Percentiles rank a stretch among this genome's conserved stretches.
phyloP scores from a whole-genome alignment of 2,888 invertebrate genomes.

The Drosophila lutescens region DNA sequence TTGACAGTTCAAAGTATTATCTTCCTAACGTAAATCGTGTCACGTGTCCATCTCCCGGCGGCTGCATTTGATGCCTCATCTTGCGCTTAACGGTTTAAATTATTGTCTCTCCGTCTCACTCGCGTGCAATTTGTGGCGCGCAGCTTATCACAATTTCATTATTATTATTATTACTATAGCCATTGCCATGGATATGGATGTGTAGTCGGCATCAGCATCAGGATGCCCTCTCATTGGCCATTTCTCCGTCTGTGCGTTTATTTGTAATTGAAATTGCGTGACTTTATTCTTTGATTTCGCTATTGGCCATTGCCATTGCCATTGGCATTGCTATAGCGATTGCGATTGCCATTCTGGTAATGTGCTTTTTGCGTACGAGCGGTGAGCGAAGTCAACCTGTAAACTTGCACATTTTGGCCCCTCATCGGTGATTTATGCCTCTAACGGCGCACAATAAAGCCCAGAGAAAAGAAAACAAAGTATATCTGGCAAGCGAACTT shows the following conservation, averaged over 20 bases:
- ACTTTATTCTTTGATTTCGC: slow-evolving; percentile 75
- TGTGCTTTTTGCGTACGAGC: slow-evolving; percentile 40
- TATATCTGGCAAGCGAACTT: slow-evolving; percentile 26
- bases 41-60: slow-evolving; percentile 24
- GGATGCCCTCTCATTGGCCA: slow-evolving; percentile 17
- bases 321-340: slow-evolving; percentile 38
- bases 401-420: slow-evolving; percentile 52
- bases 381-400: slow-evolving; percentile 27
- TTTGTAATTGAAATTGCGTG: slow-evolving; percentile 78
- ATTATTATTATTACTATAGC: slow-evolving; percentile 58
- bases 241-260: slow-evolving; percentile 53
- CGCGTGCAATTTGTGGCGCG: slow-evolving; percentile 78
- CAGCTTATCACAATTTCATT: slow-evolving; percentile 78
- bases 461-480: neutral
- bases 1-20: too few species aligned
- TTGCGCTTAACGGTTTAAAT: slow-evolving; percentile 72
- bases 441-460: slow-evolving; percentile 36
- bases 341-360: slow-evolving; percentile 34
- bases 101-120: slow-evolving; percentile 59
- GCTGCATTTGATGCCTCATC: slow-evolving; percentile 41
- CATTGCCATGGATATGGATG: slow-evolving; percentile 14
- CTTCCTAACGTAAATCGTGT: slow-evolving; percentile 4
- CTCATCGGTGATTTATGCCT: slow-evolving; percentile 46
- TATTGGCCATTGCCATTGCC: slow-evolving; percentile 40
- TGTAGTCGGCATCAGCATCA: slow-evolving; percentile 13